Percentiles rank a stretch among this genome's conserved stretches.
Evolutionary conservation across 2,888 invertebrate genomes (phyloP).

Genomic region (Pristionchus arcanus): DNA sequence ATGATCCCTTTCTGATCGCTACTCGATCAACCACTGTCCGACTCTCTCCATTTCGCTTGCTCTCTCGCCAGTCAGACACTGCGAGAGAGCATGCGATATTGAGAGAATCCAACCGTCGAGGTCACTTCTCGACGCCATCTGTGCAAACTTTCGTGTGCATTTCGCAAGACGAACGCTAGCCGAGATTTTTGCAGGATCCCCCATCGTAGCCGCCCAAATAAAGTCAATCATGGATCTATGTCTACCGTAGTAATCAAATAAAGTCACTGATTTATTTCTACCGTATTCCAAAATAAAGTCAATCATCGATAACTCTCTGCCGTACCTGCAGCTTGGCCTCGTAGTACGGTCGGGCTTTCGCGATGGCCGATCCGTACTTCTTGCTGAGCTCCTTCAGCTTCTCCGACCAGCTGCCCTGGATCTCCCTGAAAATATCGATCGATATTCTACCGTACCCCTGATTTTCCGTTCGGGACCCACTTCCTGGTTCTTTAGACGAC

Average conservation of each 20-base stretch:
- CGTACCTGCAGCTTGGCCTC: conserved; percentile 73
- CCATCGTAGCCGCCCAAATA: not conserved
- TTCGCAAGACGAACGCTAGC: not conserved
- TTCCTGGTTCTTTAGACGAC: not conserved
- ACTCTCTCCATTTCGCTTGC: not conserved
- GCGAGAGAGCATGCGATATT: not conserved
- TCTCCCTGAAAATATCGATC: conserved; percentile 67
- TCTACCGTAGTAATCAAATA: conserved; percentile 9
- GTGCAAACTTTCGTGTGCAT: not conserved
- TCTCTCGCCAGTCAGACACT: not conserved
- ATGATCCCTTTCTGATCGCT: not conserved
- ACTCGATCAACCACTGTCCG: not conserved
- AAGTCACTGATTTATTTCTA: not conserved
- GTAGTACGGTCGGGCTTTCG: conserved; percentile 78
- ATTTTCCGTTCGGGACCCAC: not conserved
- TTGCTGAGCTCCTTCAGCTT: conserved; percentile 75
- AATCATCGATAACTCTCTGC: not conserved
- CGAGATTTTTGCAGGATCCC: not conserved
- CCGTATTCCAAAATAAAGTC: conserved; percentile 45
- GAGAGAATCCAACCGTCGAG: not conserved
- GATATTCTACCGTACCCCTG: conserved; percentile 6
- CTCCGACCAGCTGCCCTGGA: conserved; percentile 74
- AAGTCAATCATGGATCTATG: not conserved
- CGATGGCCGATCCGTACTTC: conserved; percentile 76
- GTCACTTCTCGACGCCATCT: conserved; percentile 7